Evolutionary conservation across 1,140 invertebrate genomes (phyloP), one percentile per base, ranked within the genome.

Genomic region (Zophobas atratus): DNA sequence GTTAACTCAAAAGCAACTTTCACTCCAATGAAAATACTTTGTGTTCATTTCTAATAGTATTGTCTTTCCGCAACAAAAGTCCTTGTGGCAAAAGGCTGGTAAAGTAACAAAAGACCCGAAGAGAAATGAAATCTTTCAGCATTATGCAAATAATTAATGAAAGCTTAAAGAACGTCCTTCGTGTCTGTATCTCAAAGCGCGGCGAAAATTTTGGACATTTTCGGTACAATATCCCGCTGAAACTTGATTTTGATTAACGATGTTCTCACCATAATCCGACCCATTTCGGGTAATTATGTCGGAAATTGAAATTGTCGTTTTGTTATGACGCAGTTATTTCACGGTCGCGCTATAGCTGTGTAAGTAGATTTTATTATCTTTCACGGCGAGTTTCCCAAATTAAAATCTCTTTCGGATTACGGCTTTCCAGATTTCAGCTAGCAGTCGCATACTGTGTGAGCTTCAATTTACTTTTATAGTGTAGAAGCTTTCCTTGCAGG

Each of bases 351-450:
- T 67, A 43, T 67, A 36, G 60, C 39, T 67, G 60, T 43, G 60
- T 67, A 67, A 67, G 60, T 67, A 67, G 60, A 67, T 67, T 67
- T 67, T 67, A 67, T 67, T 67, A 67, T 67, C 60, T 67, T 67
- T 67, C 39, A 67, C 60, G 60, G 39, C 60, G 60, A 67, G 38
- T 43, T 67, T 67, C 60, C 60, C 60, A 67, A 67, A 67, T 67
- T 67, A 67, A 67, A 67, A 67, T 67, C 60, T 67, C 60, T 67
- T 67, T 67, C 60, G 39, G 60, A 67, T 67, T 67, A 67, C 60
- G 60, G 60, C n/a, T 67, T 67, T 67, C 60, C 56, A 60, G 56
- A 60, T 60, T 60, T 60, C 56, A 43, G 60, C 60, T 67, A 67
- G 6, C 43, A 67, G 60, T 63, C 57, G 57, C 57, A 63, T 39